Evolutionary conservation across 2,113 vertebrate genomes (phyloP).

Genomic region (Ceratotherium simum): DNA sequence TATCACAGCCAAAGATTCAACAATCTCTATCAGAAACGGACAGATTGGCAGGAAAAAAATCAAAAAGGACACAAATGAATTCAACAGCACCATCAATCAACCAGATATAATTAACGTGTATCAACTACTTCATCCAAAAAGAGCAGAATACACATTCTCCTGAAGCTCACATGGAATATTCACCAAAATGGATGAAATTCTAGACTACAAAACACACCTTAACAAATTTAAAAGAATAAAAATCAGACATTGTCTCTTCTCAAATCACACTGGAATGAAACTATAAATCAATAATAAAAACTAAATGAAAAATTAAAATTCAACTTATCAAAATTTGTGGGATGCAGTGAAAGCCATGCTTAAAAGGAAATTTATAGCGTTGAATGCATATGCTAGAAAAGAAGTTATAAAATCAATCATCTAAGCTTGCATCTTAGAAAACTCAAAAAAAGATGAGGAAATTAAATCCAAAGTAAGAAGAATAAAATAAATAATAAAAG

Average conservation of each 20-base stretch:
- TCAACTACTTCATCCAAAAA: not conserved
- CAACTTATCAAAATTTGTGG: not conserved
- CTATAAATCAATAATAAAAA: not conserved
- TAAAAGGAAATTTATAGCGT: too few species aligned
- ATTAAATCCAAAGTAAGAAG: not conserved
- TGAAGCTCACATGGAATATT: too few species aligned
- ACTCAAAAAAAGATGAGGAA: not conserved
- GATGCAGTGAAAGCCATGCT: not conserved
- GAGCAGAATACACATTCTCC: too few species aligned
- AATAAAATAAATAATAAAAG: not conserved
- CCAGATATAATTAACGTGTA: not conserved
- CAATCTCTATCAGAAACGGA: not conserved
- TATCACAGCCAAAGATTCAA: too few species aligned
- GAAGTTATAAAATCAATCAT: not conserved
- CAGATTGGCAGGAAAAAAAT: not conserved
- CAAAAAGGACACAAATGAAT: not conserved
- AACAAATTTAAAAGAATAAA: not conserved
- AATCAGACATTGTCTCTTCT: not conserved
- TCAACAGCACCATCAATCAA: not conserved
- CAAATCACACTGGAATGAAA: not conserved
- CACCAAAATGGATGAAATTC: too few species aligned
- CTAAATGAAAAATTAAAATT: not conserved
- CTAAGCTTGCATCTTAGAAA: not conserved
- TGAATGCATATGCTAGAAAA: too few species aligned
- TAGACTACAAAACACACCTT: too few species aligned